Conservation (phyloP, 35 echinoderm and acorn worm species). For the Anneissia japonica region DNA sequence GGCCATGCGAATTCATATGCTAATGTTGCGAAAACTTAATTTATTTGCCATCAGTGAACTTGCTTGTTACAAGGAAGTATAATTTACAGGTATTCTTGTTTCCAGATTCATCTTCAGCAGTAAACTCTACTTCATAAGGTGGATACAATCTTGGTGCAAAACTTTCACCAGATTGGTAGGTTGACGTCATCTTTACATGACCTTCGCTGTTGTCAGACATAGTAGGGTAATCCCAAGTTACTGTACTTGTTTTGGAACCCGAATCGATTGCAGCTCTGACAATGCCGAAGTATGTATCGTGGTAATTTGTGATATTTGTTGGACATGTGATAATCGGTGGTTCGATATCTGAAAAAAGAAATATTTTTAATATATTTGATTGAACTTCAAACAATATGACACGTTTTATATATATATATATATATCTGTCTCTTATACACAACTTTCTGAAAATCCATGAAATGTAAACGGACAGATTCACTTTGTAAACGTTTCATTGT, state of each 20-base stretch:
- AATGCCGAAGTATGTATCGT: neutral
- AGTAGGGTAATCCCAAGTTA: neutral
- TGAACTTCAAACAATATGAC: too few species aligned
- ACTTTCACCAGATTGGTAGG: neutral
- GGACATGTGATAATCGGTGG: neutral
- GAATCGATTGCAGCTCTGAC: neutral
- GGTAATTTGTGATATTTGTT: neutral
- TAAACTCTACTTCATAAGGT: neutral
- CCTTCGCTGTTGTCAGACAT: neutral
- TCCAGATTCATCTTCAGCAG: neutral
- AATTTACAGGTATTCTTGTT: neutral
- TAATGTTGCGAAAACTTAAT: too few species aligned
- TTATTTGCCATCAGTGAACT: too few species aligned
- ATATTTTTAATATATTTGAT: too few species aligned
- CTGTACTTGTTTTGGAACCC: neutral
- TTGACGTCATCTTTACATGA: neutral
- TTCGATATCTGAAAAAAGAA: neutral
- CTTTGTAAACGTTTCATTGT: too few species aligned
- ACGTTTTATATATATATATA: too few species aligned
- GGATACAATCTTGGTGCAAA: neutral
- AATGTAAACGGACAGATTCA: too few species aligned
- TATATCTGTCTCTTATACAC: too few species aligned
- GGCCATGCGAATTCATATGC: too few species aligned
- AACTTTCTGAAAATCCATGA: too few species aligned
- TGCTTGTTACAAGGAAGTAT: neutral